Base-by-base conservation (phyloP, 2,797 vertebrate genomes). In the Nyctibius grandis region DNA sequence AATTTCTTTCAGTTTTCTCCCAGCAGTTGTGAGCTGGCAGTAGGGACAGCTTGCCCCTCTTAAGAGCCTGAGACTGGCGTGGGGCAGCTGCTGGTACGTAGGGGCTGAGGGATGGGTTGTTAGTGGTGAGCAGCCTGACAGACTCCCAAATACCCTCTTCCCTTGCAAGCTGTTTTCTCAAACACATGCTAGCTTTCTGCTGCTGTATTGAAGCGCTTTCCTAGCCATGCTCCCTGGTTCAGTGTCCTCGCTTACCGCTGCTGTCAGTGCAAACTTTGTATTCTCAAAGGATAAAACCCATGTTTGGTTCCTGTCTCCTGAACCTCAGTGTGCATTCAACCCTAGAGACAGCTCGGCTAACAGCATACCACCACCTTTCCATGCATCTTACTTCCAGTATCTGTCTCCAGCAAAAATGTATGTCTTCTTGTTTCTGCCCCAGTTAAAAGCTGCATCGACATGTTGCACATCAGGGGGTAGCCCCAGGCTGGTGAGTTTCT, bases 381-480 rank as follows among this genome's bases (percentile, higher is more conserved):
- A 4, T 56, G 33, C 12, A 34, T 31, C 97, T 98, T 97, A 99
- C 99, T 99, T 99, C 99, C 99, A 99, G 97, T 99, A 99, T 95
- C 99, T 99, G 97, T 99, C 99, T 75, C 98, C 99, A 25, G 99
- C 96, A 89, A 99, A 99, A 93, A 99, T 97, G 91, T 99, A 99
- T 0, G 99, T 99, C 97, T 98, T 99, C 97, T 98, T 98, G 97
- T 99, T 99, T 97, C 99, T 99, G 96, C 98, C 98, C 97, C 99
- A 99, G 96, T 98, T 99, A 84, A 99, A 99, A 87, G 98, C 99
- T 20, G 99, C 99, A 11, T 99, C 99, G 1, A 99, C 98, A 2
- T 91, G 96, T 40, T 98, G 97, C 47, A 99, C 83, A 26, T 99
- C 99, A 31, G 98, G 73, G 28, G 99, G 99, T 16, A 99, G 97